Evolutionary conservation across 2,888 invertebrate species (phyloP), one percentile per base, ranked within the genome.

Genomic region (Itoplectis maculator): DNA sequence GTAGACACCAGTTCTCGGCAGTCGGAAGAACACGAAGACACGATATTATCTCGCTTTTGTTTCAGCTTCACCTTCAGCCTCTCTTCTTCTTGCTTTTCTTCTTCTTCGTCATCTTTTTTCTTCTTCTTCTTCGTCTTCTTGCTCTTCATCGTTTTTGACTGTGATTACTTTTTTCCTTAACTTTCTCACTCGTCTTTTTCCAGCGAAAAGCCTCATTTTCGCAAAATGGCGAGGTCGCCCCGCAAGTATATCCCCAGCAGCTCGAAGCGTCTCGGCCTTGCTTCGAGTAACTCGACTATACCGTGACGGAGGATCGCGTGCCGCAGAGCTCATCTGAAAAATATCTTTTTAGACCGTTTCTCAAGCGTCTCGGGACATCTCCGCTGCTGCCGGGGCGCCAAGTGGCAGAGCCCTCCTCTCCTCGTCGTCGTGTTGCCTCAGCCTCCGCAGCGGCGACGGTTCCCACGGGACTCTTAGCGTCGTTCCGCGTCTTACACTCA

Each of bases 401-500:
- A 68, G 56, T 68, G 56, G 56, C 56, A 45, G 18, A 45, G 42
- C 29, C 13, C n/a, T n/a, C 40, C 40, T 42, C 56, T 68, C 35
- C 18, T 18, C 49, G 40, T 47, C 23, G 29, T 29, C 29, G 29
- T 29, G 29, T 13, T 35, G 11, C 35, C 42, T 42, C 45, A 47
- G 13, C 42, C 56, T 47, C 66, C 66, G 49, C 65, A 54, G 40
- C 20, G 13, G 15, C n/a, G 29, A 2, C 65, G 20, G 66, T 59
- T 75, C 75, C 66, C 75, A 75, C 75, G 66, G 47, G 66, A 75
- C 66, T 56, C 56, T 75, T 37, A 56, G 35, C 56, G 8, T 56
- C 66, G 54, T 37, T 68, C 20, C 66, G 40, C 56, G 29, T 18
- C 56, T 66, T 42, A 66, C 42, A 35, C 54, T 35, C 56, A 37